phyloP scores from a whole-genome alignment of 2,888 invertebrate species.

The Malthinus seriepunctatus region DNA sequence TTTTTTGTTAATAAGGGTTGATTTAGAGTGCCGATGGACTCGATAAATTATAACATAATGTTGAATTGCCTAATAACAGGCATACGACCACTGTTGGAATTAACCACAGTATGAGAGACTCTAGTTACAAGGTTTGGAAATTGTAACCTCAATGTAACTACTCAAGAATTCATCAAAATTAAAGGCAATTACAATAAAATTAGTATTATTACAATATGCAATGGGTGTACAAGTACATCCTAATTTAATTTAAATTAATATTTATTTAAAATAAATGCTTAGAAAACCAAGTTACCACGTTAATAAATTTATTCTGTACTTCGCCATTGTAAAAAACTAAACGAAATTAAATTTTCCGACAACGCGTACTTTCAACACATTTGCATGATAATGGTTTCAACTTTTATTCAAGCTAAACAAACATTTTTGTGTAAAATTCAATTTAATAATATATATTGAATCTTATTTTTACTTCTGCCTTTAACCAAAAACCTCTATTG shows the following conservation, averaged over 20 bases:
- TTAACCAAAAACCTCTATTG: background rate
- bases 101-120: conserved; percentile 6
- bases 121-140: too few species aligned
- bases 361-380: conserved; percentile 21
- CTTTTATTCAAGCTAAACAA: conserved; percentile 22
- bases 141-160: too few species aligned
- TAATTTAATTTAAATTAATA: conserved; percentile 4
- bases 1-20: too few species aligned
- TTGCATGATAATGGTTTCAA: conserved; percentile 26
- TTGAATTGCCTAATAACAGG: too few species aligned
- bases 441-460: conserved; percentile 15
- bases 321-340: conserved; percentile 14
- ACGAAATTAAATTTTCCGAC: conserved; percentile 20
- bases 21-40: too few species aligned
- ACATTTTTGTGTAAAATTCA: conserved; percentile 25
- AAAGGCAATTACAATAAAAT: too few species aligned
- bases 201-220: too few species aligned
- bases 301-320: conserved; percentile 4
- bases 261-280: background rate
- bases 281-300: background rate
- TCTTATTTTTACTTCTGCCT: conserved; percentile 9
- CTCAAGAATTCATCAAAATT: too few species aligned
- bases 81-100: conserved; percentile 9
- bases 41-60: too few species aligned
- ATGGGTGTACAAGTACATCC: too few species aligned